Percentiles rank a stretch among this genome's conserved stretches.
Conservation (phyloP, 2,797 vertebrate genomes). For the Hemibagrus guttatus region DNA sequence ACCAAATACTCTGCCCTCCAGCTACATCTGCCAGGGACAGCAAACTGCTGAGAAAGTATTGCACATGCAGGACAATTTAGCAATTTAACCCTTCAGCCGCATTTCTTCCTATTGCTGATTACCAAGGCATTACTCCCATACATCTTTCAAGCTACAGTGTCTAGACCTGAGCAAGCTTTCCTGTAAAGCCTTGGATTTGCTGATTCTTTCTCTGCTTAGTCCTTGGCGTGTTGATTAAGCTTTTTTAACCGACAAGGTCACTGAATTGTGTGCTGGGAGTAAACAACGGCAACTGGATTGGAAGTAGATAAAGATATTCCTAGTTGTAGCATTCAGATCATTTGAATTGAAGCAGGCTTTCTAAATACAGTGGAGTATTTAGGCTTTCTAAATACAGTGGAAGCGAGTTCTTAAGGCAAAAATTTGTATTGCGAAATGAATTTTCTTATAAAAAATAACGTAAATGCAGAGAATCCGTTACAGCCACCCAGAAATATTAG, state of each 20-base stretch:
- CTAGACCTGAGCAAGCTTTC: slow-evolving; percentile 31
- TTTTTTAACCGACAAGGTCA: background rate
- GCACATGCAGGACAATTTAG: slow-evolving; percentile 36
- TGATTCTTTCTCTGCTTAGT: slow-evolving; percentile 10
- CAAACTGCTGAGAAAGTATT: slow-evolving; percentile 46
- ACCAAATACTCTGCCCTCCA: slow-evolving; percentile 66
- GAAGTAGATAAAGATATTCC: background rate
- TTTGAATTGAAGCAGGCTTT: background rate
- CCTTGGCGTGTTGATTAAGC: background rate
- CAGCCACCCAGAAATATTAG: too few species aligned
- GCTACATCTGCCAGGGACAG: slow-evolving; percentile 44
- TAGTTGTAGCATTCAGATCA: background rate
- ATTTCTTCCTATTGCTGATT: slow-evolving; percentile 6
- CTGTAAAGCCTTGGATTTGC: slow-evolving; percentile 26
- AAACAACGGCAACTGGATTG: background rate
- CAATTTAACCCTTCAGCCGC: slow-evolving; percentile 43
- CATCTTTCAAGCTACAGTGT: slow-evolving; percentile 10
- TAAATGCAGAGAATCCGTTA: too few species aligned
- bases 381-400: background rate
- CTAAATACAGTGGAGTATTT: background rate
- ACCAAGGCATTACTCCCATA: slow-evolving; percentile 36
- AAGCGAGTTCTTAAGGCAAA: too few species aligned
- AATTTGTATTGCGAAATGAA: too few species aligned
- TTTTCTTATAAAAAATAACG: too few species aligned
- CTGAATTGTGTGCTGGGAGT: background rate